Percentiles rank a stretch among this genome's conserved stretches.
Conservation (phyloP, 2,888 invertebrate species). For the Pterostichus madidus region DNA sequence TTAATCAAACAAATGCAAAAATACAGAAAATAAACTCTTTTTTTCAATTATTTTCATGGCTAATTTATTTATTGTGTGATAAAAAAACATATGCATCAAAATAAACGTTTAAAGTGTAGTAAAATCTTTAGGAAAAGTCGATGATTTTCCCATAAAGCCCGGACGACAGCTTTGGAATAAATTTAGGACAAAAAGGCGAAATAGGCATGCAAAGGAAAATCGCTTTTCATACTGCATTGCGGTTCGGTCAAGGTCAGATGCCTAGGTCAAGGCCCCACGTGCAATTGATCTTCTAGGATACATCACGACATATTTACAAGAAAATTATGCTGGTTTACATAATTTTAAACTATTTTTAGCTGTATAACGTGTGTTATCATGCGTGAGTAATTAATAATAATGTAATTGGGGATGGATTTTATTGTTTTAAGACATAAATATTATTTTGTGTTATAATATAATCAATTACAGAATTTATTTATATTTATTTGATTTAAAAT, state of each 20-base stretch:
- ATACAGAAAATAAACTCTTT: background rate
- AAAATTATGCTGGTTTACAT: background rate
- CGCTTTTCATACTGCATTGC: slow-evolving; percentile 68
- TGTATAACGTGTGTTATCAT: slow-evolving; percentile 1
- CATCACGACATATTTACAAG: slow-evolving; percentile 23
- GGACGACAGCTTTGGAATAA: slow-evolving; percentile 26
- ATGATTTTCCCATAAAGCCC: slow-evolving; percentile 26
- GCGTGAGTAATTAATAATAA: background rate
- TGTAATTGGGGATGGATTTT: background rate
- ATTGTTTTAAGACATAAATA: background rate
- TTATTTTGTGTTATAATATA: background rate
- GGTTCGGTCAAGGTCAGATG: slow-evolving; percentile 67
- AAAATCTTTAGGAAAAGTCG: slow-evolving; percentile 3
- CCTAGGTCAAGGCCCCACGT: slow-evolving; percentile 57
- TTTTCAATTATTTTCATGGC: too few relatives aligned
- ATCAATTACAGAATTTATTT: background rate
- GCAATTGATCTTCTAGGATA: slow-evolving; percentile 53
- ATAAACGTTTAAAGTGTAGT: background rate
- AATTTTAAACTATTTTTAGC: slow-evolving; percentile 10
- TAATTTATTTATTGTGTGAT: too few relatives aligned
- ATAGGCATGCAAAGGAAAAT: slow-evolving; percentile 56
- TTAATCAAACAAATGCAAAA: background rate
- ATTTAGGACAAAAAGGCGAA: slow-evolving; percentile 46
- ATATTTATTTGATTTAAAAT: background rate
- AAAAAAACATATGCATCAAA: background rate